These are phyloP conservation scores for Paedocypris micromegethes DNA, from an alignment of 2,797 vertebrate species.

Conservation along the genomic window DNA sequence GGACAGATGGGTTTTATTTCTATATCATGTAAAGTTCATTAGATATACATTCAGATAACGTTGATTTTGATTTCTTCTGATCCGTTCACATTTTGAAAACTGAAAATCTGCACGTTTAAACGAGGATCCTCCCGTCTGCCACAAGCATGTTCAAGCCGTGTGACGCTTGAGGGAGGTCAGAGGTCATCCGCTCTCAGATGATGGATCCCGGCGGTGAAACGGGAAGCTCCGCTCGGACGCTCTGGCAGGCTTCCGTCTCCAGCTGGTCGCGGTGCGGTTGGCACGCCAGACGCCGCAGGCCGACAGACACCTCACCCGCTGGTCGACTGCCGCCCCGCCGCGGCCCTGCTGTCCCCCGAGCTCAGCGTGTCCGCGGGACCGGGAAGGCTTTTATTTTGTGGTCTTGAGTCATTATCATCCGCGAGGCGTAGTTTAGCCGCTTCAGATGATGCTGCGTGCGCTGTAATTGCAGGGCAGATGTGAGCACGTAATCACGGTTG, in stretches of 20 bases:
- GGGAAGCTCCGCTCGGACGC: conserved; percentile 21
- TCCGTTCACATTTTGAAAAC: too few species aligned
- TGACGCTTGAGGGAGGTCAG: too few species aligned
- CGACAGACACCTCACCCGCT: conserved; percentile 32
- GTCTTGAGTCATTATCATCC: too few species aligned
- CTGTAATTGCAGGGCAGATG: conserved; percentile 31
- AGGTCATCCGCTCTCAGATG: too few species aligned
- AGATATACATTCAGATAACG: too few species aligned
- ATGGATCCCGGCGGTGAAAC: neutral
- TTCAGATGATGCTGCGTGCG: conserved; percentile 11
- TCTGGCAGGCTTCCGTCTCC: conserved; percentile 23
- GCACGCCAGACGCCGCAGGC: conserved; percentile 35
- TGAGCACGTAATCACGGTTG: conserved; percentile 16
- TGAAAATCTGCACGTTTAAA: too few species aligned
- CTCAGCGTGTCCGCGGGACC: neutral
- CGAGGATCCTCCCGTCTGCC: too few species aligned
- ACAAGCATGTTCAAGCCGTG: too few species aligned
- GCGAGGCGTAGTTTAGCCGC: neutral
- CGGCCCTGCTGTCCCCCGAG: conserved; percentile 23
- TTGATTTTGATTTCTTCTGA: too few species aligned
- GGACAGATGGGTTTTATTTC: too few species aligned
- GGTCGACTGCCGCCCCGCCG: conserved; percentile 5
- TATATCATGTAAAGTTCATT: too few species aligned
- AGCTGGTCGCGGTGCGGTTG: conserved; percentile 40
- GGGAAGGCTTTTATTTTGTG: too few species aligned